Conservation (phyloP, 2,113 vertebrate species). For the Ictalurus furcatus region DNA sequence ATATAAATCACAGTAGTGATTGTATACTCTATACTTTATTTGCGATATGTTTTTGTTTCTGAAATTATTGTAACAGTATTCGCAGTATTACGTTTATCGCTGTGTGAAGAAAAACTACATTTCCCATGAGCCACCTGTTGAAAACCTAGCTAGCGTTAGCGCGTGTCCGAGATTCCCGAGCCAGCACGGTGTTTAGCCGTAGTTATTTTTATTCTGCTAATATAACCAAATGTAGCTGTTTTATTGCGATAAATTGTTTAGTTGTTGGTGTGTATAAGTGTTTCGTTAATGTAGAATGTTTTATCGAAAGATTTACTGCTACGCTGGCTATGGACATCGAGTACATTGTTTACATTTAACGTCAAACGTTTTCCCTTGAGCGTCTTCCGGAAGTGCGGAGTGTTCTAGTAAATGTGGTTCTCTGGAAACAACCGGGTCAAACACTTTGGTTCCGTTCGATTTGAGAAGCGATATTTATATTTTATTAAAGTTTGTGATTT, state of each 20-base stretch:
- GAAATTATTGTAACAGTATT: no score
- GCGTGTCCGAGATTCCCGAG: no score
- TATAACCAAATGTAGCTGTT: not conserved
- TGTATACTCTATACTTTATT: no score
- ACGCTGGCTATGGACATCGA: no score
- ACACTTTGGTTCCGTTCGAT: not conserved
- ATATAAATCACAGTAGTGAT: not conserved
- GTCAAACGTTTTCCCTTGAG: not conserved
- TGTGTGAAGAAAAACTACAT: not conserved
- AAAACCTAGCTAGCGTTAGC: no score
- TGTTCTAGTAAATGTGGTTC: not conserved
- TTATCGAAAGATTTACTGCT: not conserved
- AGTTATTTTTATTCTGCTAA: not conserved
- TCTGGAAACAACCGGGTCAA: not conserved
- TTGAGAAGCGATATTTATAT: not conserved
- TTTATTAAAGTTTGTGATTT: not conserved
- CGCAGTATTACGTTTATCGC: not conserved
- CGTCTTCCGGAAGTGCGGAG: not conserved
- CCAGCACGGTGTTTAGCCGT: not conserved
- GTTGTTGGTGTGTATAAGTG: not conserved
- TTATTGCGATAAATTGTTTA: no score
- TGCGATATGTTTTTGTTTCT: not conserved
- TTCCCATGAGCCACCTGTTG: not conserved
- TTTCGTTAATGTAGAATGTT: not conserved
- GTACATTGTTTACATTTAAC: not conserved